Conservation (phyloP, 1,140 invertebrate species). For the Lasioglossum albipes region DNA sequence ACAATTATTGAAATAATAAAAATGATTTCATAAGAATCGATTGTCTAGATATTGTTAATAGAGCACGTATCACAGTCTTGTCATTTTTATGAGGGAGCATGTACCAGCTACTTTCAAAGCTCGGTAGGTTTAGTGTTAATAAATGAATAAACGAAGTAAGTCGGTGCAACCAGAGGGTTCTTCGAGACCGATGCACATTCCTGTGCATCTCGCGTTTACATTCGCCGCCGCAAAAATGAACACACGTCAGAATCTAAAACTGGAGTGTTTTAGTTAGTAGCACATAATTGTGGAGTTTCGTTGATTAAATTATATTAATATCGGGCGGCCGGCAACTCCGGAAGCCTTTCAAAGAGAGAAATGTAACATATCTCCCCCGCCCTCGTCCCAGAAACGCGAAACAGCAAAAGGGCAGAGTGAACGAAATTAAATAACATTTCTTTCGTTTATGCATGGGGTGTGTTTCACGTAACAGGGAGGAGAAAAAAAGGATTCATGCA, state of each 20-base stretch:
- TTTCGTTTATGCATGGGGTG: neutral
- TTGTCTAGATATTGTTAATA: too few relatives aligned
- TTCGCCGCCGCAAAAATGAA: too few relatives aligned
- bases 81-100: too few relatives aligned
- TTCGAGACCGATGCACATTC: too few relatives aligned
- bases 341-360: neutral
- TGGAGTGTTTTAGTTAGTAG: neutral
- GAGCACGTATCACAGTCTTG: too few relatives aligned
- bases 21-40: too few relatives aligned
- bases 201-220: neutral
- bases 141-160: too few relatives aligned
- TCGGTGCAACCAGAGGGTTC: too few relatives aligned
- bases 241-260: neutral
- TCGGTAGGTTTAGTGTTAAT: too few relatives aligned
- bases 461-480: neutral
- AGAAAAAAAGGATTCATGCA: neutral
- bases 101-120: too few relatives aligned
- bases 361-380: neutral
- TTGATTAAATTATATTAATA: neutral
- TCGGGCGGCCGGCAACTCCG: too few relatives aligned
- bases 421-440: constrained; percentile 3
- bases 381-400: neutral
- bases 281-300: neutral
- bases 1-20: too few relatives aligned
- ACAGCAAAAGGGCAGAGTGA: neutral